Evolutionary conservation across 1,140 invertebrate species (phyloP).

Genomic region (Paralvinella palmiformis): DNA sequence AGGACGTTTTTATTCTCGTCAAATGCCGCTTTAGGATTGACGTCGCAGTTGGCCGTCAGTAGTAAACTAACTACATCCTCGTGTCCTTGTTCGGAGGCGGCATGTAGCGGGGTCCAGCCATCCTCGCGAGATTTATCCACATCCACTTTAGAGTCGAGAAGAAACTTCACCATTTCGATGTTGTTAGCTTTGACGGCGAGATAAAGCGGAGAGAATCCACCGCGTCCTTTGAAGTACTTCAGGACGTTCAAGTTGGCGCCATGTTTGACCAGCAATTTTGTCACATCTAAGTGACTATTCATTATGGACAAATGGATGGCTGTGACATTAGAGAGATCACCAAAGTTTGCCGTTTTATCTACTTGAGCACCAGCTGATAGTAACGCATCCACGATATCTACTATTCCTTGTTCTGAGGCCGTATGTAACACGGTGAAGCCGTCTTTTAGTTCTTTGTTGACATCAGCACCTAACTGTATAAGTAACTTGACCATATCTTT

Average conservation of each 20-base stretch:
- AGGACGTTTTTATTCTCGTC: slow-evolving; percentile 72
- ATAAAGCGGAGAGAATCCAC: slow-evolving; percentile 84
- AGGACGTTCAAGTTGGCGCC: slow-evolving; percentile 51
- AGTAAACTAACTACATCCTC: slow-evolving; percentile 4
- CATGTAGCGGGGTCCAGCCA: slow-evolving; percentile 16
- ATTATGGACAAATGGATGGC: slow-evolving; percentile 86
- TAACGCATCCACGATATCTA: background rate
- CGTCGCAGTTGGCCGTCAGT: background rate
- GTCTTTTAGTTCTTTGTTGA: slow-evolving; percentile 89
- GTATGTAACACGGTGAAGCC: slow-evolving; percentile 7
- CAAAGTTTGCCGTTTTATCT: slow-evolving; percentile 44
- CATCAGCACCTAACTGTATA: slow-evolving; percentile 88
- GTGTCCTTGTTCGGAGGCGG: background rate
- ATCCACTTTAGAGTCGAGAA: slow-evolving; percentile 90
- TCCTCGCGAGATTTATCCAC: slow-evolving; percentile 91
- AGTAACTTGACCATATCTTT: slow-evolving; percentile 76
- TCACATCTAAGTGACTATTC: slow-evolving; percentile 90
- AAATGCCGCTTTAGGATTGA: slow-evolving; percentile 51
- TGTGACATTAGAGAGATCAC: slow-evolving; percentile 65
- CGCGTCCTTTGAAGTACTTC: background rate
- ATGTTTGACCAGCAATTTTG: slow-evolving; percentile 81
- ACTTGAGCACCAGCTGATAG: background rate
- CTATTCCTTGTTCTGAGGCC: slow-evolving; percentile 7
- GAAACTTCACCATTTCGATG: slow-evolving; percentile 71
- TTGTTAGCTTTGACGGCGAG: slow-evolving; percentile 98